phyloP scores from a whole-genome alignment of 2,797 vertebrate genomes.

The Staurois parvus region DNA sequence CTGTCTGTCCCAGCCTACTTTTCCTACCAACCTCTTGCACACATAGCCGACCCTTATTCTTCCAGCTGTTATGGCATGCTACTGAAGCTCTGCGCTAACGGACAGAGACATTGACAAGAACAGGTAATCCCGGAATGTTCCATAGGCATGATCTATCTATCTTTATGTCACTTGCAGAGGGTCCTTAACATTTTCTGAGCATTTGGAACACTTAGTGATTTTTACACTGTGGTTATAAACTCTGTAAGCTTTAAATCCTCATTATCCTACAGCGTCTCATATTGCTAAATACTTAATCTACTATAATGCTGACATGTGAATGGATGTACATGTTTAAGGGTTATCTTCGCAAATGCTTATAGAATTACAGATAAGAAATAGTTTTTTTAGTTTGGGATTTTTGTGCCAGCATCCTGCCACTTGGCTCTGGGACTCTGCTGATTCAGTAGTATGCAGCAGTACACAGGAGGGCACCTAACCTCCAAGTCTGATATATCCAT shows the following conservation, averaged over 20 bases:
- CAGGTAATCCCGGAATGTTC: constrained; percentile 32
- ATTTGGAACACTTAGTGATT: neutral
- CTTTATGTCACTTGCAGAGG: neutral
- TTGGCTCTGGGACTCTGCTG: neutral
- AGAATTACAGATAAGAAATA: neutral
- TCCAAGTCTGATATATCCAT: neutral
- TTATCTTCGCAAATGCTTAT: neutral
- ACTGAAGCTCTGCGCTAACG: neutral
- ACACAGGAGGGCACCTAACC: neutral
- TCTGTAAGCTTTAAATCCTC: constrained; percentile 31
- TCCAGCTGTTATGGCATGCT: constrained; percentile 44
- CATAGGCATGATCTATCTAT: neutral
- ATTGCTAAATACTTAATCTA: constrained; percentile 29
- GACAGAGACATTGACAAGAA: constrained; percentile 13
- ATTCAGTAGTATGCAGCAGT: neutral
- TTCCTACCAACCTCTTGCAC: constrained; percentile 40
- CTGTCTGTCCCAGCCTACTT: constrained; percentile 45
- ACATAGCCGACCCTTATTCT: constrained; percentile 24
- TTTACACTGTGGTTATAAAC: neutral
- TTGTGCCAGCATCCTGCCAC: neutral
- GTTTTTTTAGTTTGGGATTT: neutral
- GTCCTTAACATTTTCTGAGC: neutral
- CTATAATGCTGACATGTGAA: constrained; percentile 26
- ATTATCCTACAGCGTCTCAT: neutral
- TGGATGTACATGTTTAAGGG: constrained; percentile 15